Evolutionary conservation across 2,113 vertebrate species (phyloP).

Genomic region (Cololabis saira): DNA sequence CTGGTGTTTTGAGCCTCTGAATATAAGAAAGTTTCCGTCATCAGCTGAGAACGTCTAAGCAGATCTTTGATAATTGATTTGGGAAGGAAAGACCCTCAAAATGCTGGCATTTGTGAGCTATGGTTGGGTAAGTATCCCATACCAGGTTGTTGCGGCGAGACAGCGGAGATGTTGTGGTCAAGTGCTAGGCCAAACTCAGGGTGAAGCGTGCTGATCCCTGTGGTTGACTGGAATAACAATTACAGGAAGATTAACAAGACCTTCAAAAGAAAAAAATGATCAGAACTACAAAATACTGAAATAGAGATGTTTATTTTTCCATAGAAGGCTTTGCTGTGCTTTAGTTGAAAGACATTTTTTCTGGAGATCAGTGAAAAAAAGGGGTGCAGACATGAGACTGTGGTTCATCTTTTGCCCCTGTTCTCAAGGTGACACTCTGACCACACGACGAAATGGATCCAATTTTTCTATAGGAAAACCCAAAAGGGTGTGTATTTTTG

Average conservation of each 20-base stretch:
- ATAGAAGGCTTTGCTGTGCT: slow-evolving; percentile 48
- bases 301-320: slow-evolving; percentile 79
- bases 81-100: slow-evolving; percentile 60
- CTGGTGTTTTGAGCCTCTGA: slow-evolving; percentile 59
- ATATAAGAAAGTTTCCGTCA: slow-evolving; percentile 60
- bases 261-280: slow-evolving; percentile 58
- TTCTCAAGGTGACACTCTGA: slow-evolving; percentile 65
- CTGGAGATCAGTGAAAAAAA: slow-evolving; percentile 61
- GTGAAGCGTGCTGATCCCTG: slow-evolving; percentile 67
- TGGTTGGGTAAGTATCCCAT: slow-evolving; percentile 49
- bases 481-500: slow-evolving; percentile 45
- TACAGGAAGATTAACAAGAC: slow-evolving; percentile 74
- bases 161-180: slow-evolving; percentile 75
- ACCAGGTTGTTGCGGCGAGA: slow-evolving; percentile 75
- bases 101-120: slow-evolving; percentile 53
- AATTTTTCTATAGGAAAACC: slow-evolving; percentile 56
- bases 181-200: slow-evolving; percentile 59
- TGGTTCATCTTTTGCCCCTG: slow-evolving; percentile 69
- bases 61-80: slow-evolving; percentile 64
- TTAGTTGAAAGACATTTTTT: slow-evolving; percentile 74
- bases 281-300: slow-evolving; percentile 63
- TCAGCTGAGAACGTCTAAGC: slow-evolving; percentile 78
- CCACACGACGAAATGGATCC: slow-evolving; percentile 33
- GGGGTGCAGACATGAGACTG: slow-evolving; percentile 64
- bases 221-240: slow-evolving; percentile 70